Evolutionary conservation across 2,797 vertebrate genomes (phyloP).

Genomic region (Malurus splendens): DNA sequence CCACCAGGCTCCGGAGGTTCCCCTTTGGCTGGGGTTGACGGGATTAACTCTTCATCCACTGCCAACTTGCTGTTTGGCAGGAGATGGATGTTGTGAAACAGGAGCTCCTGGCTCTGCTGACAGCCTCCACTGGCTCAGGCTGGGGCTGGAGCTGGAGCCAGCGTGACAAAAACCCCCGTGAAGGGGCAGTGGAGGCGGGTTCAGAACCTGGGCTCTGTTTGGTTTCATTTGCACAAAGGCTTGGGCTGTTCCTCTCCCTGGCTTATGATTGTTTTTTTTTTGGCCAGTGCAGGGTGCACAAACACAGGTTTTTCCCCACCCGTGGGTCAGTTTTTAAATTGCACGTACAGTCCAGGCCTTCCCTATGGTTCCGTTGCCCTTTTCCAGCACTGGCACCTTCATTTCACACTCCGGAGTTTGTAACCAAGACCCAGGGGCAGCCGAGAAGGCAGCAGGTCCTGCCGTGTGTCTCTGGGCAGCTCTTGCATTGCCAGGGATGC

Average conservation of each 20-base stretch:
- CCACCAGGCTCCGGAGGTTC: neutral
- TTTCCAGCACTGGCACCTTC: slow-evolving; percentile 56
- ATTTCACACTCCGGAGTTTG: slow-evolving; percentile 88
- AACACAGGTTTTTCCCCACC: neutral
- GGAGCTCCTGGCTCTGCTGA: slow-evolving; percentile 24
- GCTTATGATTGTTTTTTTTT: accelerated
- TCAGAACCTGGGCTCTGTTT: neutral
- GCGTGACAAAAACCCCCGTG: neutral
- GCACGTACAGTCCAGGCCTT: slow-evolving; percentile 39
- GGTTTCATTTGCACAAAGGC: slow-evolving; percentile 14
- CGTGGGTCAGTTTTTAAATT: neutral
- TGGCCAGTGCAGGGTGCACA: neutral
- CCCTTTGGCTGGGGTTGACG: neutral
- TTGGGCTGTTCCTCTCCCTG: neutral
- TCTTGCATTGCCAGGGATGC: neutral
- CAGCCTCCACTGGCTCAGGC: neutral
- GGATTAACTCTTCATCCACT: neutral
- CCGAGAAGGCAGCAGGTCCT: neutral
- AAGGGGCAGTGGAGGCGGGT: neutral
- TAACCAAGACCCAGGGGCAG: slow-evolving; percentile 88
- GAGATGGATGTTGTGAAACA: slow-evolving; percentile 62
- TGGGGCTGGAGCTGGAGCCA: neutral
- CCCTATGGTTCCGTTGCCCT: slow-evolving; percentile 65
- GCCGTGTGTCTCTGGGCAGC: neutral
- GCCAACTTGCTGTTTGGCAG: neutral